Evolutionary conservation across 2,797 vertebrate species (phyloP).

Genomic region (Acridotheres tristis): DNA sequence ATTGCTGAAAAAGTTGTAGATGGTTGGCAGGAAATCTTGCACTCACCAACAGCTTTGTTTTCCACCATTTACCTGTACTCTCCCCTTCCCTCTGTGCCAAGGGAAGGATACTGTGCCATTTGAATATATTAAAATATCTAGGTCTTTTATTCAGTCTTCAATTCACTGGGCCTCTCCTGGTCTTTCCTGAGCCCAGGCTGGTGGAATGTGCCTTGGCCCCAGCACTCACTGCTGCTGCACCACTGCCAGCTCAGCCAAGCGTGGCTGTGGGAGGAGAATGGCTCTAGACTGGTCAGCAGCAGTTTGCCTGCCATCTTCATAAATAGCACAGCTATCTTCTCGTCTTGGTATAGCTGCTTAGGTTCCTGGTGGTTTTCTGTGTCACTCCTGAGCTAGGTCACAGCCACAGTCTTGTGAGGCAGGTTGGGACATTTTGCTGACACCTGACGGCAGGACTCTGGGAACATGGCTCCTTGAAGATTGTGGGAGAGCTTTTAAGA

Average conservation of each 20-base stretch:
- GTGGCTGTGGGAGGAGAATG: not conserved
- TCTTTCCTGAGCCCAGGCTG: not conserved
- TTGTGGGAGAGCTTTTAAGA: not conserved
- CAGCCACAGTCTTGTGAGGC: rapidly evolving
- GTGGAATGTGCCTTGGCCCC: not conserved
- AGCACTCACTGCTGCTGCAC: not conserved
- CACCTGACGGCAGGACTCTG: not conserved
- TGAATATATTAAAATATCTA: not conserved
- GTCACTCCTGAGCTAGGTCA: not conserved
- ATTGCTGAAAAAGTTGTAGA: not conserved
- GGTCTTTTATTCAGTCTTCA: not conserved
- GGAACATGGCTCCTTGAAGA: not conserved
- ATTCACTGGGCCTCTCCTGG: not conserved
- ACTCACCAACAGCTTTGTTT: not conserved
- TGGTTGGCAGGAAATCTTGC: not conserved
- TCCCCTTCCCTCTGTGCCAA: not conserved
- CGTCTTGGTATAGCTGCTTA: not conserved
- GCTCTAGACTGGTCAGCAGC: not conserved
- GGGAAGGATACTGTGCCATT: not conserved
- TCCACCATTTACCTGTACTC: not conserved
- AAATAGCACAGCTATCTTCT: not conserved
- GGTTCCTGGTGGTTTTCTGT: not conserved
- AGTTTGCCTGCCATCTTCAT: not conserved
- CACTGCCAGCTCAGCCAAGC: not conserved
- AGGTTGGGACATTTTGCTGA: not conserved